Conservation (phyloP, 2,797 vertebrate genomes). For the Selene dorsalis region DNA sequence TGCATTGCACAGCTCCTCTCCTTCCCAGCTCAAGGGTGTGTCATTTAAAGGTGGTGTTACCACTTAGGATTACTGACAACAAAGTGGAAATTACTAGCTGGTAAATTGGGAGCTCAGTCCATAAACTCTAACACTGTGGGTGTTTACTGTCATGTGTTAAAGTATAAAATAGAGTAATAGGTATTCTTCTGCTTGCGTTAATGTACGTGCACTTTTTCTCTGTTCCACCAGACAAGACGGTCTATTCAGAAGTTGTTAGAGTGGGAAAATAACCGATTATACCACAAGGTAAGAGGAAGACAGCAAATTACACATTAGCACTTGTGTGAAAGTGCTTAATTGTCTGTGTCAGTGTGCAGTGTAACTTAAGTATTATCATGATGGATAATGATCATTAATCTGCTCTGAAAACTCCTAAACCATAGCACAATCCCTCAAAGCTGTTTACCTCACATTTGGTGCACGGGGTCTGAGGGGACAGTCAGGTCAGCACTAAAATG, state of each 20-base stretch:
- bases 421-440: conserved; percentile 57
- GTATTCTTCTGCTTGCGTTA: conserved; percentile 33
- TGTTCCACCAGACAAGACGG: conserved; percentile 90
- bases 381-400: conserved; percentile 68
- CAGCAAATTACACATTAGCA: conserved; percentile 32
- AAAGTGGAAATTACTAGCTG: conserved; percentile 83
- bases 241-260: conserved; percentile 99
- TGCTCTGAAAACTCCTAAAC: conserved; percentile 68
- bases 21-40: conserved; percentile 60
- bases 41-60: conserved; percentile 74
- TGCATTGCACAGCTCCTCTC: conserved; percentile 46
- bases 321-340: conserved; percentile 60
- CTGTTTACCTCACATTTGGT: conserved; percentile 67
- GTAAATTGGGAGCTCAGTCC: conserved; percentile 79
- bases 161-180: conserved; percentile 53
- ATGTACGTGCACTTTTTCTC: conserved; percentile 19
- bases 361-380: conserved; percentile 45
- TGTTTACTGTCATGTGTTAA: conserved; percentile 76
- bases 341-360: conserved; percentile 50
- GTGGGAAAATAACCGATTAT: conserved; percentile 99
- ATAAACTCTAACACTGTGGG: conserved; percentile 78
- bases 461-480: conserved; percentile 62
- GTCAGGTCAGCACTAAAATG: conserved; percentile 80
- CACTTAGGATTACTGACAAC: conserved; percentile 74
- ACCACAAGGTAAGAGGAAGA: conserved; percentile 95